Percentiles rank a stretch among this genome's conserved stretches.
phyloP scores from a whole-genome alignment of 2,113 vertebrate species.

The Tyrannus savana region DNA sequence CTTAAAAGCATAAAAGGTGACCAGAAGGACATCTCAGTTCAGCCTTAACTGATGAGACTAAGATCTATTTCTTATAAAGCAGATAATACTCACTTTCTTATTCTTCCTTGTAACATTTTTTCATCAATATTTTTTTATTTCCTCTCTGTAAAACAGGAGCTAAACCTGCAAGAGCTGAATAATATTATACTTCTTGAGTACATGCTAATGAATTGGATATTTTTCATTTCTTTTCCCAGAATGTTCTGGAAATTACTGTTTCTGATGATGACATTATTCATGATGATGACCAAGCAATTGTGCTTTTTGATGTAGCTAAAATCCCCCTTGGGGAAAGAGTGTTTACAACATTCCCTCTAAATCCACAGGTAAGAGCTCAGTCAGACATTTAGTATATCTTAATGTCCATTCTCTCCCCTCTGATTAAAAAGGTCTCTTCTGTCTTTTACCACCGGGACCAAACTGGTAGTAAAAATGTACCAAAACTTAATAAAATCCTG shows the following conservation, averaged over 20 bases:
- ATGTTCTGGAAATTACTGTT: conserved; percentile 76
- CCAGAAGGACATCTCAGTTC: neutral
- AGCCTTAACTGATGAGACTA: neutral
- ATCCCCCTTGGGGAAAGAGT: conserved; percentile 56
- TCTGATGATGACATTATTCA: conserved; percentile 68
- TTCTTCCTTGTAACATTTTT: neutral
- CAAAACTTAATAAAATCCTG: neutral
- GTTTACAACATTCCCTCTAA: conserved; percentile 50
- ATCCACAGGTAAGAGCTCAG: conserved; percentile 36
- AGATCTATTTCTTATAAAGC: neutral
- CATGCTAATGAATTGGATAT: neutral
- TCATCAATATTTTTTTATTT: neutral
- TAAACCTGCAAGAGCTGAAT: neutral
- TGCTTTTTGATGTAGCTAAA: conserved; percentile 77
- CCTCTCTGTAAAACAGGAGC: neutral
- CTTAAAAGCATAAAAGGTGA: neutral
- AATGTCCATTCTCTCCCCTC: neutral
- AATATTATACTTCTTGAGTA: neutral
- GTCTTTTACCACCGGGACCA: neutral
- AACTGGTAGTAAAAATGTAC: neutral
- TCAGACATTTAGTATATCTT: neutral
- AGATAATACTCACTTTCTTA: neutral
- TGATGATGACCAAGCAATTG: conserved; percentile 63
- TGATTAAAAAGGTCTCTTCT: neutral
- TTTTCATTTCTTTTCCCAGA: conserved; percentile 50